Evolutionary conservation across 2,797 vertebrate species (phyloP).

Genomic region (Hydrocynus forskahlii): DNA sequence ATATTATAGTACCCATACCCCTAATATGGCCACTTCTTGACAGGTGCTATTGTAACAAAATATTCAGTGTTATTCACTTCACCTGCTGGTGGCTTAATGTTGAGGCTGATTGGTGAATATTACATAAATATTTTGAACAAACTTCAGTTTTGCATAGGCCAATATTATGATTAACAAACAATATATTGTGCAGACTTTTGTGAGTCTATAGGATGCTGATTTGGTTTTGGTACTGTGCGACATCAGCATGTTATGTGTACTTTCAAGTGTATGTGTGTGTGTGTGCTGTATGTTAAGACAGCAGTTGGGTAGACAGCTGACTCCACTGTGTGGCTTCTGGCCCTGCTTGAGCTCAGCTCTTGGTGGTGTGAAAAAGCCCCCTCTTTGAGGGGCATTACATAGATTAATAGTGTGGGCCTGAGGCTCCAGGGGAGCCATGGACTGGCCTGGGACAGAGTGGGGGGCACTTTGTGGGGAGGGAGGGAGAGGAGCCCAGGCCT

Average conservation of each 20-base stretch:
- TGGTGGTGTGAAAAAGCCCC: conserved; percentile 81
- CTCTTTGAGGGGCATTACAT: conserved; percentile 85
- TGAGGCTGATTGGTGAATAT: too few relatives aligned
- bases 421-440: conserved; percentile 75
- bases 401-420: conserved; percentile 82
- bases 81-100: too few relatives aligned
- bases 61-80: too few relatives aligned
- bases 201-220: conserved; percentile 17
- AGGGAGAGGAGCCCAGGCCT: conserved; percentile 63
- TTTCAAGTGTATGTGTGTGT: conserved; percentile 44
- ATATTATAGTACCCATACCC: too few relatives aligned
- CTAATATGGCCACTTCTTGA: too few relatives aligned
- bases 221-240: conserved; percentile 27
- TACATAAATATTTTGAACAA: too few relatives aligned
- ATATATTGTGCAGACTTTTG: background rate
- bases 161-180: background rate
- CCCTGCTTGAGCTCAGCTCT: conserved; percentile 79
- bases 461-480: conserved; percentile 50
- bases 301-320: conserved; percentile 82
- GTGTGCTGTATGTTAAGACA: conserved; percentile 56
- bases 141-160: background rate
- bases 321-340: conserved; percentile 76
- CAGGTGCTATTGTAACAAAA: too few relatives aligned
- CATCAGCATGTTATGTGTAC: conserved; percentile 11
- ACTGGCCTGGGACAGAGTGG: conserved; percentile 58